Evolutionary conservation across 2,113 vertebrate genomes (phyloP).

Genomic region (Hyperopisus bebe): DNA sequence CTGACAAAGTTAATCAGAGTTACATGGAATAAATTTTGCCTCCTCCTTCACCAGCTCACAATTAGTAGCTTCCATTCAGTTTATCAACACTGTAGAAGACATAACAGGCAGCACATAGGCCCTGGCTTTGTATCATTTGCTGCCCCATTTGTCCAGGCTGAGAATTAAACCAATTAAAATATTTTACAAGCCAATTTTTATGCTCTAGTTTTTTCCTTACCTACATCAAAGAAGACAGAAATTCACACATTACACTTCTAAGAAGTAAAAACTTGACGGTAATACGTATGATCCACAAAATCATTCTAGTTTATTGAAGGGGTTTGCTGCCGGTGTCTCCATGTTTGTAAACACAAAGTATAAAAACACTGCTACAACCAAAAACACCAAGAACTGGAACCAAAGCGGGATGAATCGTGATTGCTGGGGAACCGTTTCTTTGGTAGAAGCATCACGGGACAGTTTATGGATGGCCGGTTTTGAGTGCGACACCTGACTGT

Average conservation of each 20-base stretch:
- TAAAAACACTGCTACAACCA: slow-evolving; percentile 38
- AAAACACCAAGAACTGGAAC: slow-evolving; percentile 44
- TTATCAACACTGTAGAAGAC: neutral
- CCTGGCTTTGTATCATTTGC: neutral
- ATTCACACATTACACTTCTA: neutral
- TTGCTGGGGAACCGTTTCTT: slow-evolving; percentile 1
- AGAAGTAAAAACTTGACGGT: neutral
- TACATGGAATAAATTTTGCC: neutral
- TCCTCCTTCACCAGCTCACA: neutral
- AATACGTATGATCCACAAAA: neutral
- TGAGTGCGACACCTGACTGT: slow-evolving; percentile 31
- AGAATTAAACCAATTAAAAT: neutral
- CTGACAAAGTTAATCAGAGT: neutral
- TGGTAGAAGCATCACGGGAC: neutral
- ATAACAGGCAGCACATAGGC: neutral
- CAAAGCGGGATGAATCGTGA: slow-evolving; percentile 28
- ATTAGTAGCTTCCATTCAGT: neutral
- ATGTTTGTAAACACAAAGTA: slow-evolving; percentile 48
- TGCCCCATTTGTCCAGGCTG: neutral
- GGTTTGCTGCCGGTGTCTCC: slow-evolving; percentile 28
- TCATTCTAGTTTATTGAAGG: slow-evolving; percentile 25
- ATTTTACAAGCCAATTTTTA: neutral
- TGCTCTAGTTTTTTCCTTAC: neutral
- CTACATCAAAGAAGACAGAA: neutral
- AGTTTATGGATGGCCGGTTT: slow-evolving; percentile 24